Evolutionary conservation across 1,140 invertebrate genomes (phyloP).

Genomic region (Drosophila biarmipes): DNA sequence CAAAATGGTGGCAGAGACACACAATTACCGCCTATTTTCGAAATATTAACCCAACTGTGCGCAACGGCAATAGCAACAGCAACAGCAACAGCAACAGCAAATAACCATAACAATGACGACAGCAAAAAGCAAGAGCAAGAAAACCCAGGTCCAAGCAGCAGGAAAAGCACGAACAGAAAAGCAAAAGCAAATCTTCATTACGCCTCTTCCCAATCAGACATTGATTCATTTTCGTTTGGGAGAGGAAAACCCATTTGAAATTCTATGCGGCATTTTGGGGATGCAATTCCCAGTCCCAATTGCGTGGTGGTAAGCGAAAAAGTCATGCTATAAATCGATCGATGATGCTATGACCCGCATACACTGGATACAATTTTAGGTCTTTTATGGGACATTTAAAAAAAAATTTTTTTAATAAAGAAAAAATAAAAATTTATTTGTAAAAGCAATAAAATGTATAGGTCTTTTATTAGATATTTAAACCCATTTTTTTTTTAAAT

Average conservation of each 20-base stretch:
- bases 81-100: conserved; percentile 8
- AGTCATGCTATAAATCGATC: conserved; percentile 2
- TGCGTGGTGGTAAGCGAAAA: conserved; percentile 6
- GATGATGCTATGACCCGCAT: background rate
- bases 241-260: background rate
- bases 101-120: conserved; percentile 49
- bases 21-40: conserved; percentile 32
- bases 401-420: too few relatives aligned
- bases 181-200: conserved; percentile 25
- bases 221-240: background rate
- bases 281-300: background rate
- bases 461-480: too few relatives aligned
- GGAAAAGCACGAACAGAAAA: conserved; percentile 20
- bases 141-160: conserved; percentile 41
- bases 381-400: too few relatives aligned
- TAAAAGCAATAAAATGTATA: too few relatives aligned
- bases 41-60: conserved; percentile 62
- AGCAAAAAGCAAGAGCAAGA: conserved; percentile 41
- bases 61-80: conserved; percentile 41
- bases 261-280: conserved; percentile 4
- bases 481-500: too few relatives aligned
- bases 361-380: background rate
- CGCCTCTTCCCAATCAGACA: conserved; percentile 7
- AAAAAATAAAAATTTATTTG: too few relatives aligned
- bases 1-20: conserved; percentile 20